Evolutionary conservation across 2,888 invertebrate species (phyloP).

Genomic region (Himalopsyche kuldschensis): DNA sequence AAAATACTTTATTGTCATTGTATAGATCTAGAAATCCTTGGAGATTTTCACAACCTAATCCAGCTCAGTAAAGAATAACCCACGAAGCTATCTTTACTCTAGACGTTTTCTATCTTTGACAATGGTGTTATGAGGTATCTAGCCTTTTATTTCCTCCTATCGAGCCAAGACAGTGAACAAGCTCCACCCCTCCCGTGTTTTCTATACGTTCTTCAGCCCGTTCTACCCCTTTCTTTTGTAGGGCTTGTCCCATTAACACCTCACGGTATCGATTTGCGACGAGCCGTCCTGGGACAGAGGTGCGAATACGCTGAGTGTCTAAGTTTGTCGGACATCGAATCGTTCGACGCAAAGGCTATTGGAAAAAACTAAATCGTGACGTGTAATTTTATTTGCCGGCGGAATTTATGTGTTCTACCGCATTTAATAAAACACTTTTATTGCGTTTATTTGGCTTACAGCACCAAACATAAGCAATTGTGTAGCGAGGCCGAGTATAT

Average conservation of each 20-base stretch:
- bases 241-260: background rate
- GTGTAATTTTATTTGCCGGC: background rate
- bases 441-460: too few relatives aligned
- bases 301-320: background rate
- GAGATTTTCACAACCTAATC: background rate
- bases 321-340: background rate
- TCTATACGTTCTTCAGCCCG: background rate
- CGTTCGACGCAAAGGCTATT: background rate
- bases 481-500: too few relatives aligned
- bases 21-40: background rate
- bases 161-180: background rate
- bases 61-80: background rate
- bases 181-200: background rate
- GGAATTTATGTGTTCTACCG: too few relatives aligned
- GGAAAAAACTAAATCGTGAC: background rate
- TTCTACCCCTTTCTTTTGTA: background rate
- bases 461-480: too few relatives aligned
- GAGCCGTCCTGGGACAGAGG: background rate
- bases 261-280: background rate
- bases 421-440: too few relatives aligned
- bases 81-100: background rate
- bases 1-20: background rate
- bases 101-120: background rate
- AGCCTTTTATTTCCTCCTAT: background rate
- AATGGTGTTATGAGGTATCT: background rate